These are phyloP conservation scores for Cisticola juncidis DNA, from an alignment of 2,113 vertebrate genomes.

Conservation along the genomic window DNA sequence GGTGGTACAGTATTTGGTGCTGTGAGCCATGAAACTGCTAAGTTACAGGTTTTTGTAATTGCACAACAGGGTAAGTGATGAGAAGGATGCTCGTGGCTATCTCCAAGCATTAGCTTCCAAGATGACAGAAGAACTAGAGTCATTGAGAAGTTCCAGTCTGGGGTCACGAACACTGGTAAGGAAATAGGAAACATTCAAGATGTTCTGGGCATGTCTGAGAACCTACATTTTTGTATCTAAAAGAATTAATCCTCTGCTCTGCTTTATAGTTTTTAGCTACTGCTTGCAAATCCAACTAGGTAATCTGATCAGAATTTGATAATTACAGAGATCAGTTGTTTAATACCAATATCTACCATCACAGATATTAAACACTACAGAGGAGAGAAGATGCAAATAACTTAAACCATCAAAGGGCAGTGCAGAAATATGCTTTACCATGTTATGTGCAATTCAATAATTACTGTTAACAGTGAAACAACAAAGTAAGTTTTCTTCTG, in stretches of 20 bases:
- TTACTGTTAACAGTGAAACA: background rate
- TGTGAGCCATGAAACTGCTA: background rate
- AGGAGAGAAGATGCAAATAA: background rate
- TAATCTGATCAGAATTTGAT: background rate
- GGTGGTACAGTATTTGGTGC: background rate
- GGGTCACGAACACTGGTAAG: conserved; percentile 89
- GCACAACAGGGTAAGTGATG: conserved; percentile 91
- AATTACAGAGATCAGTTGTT: background rate
- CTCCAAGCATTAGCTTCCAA: conserved; percentile 95
- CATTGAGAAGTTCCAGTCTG: conserved; percentile 87
- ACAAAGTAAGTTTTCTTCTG: background rate
- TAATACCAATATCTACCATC: background rate
- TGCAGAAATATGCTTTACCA: background rate
- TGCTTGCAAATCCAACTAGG: background rate
- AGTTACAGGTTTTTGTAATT: conserved; percentile 5
- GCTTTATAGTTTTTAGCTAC: background rate
- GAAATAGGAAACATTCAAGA: background rate
- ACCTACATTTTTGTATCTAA: background rate
- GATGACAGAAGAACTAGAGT: conserved; percentile 96
- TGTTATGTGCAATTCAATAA: background rate
- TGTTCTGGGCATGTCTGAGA: background rate
- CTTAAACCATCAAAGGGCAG: background rate
- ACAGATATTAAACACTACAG: background rate
- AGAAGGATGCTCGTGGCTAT: conserved; percentile 96
- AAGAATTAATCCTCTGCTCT: background rate